Evolutionary conservation across 2,113 vertebrate species (phyloP).

Genomic region (Megaceryle torquata): DNA sequence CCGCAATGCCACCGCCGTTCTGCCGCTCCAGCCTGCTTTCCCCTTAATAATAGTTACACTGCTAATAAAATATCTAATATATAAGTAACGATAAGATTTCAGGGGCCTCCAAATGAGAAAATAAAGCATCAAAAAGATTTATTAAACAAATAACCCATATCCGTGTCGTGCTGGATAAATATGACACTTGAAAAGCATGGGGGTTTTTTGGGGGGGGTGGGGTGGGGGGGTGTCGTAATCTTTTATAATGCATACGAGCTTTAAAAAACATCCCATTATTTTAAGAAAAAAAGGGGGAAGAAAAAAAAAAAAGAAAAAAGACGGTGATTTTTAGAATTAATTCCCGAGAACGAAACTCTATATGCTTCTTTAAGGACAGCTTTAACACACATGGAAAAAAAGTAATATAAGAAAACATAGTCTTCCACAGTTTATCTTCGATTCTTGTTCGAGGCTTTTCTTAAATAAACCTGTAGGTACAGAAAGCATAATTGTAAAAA

Average conservation of each 20-base stretch:
- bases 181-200: constrained; percentile 22
- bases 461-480: background rate
- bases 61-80: constrained; percentile 71
- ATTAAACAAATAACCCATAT: constrained; percentile 61
- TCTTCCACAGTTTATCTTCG: background rate
- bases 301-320: background rate
- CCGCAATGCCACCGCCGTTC: constrained; percentile 12
- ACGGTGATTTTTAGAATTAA: constrained; percentile 15
- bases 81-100: constrained; percentile 67
- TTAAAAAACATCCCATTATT: constrained; percentile 43
- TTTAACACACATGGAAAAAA: background rate
- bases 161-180: constrained; percentile 54
- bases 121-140: constrained; percentile 63
- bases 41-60: constrained; percentile 46
- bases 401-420: background rate
- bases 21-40: background rate
- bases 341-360: constrained; percentile 5
- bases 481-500: background rate
- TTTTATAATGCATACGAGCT: constrained; percentile 37
- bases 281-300: background rate
- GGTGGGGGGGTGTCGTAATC: background rate
- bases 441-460: background rate
- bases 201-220: background rate
- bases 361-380: background rate
- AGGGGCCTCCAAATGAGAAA: constrained; percentile 66